These are phyloP conservation scores for Rhinichthys osculus DNA, from an alignment of 2,797 vertebrate genomes.

Conservation along the genomic window DNA sequence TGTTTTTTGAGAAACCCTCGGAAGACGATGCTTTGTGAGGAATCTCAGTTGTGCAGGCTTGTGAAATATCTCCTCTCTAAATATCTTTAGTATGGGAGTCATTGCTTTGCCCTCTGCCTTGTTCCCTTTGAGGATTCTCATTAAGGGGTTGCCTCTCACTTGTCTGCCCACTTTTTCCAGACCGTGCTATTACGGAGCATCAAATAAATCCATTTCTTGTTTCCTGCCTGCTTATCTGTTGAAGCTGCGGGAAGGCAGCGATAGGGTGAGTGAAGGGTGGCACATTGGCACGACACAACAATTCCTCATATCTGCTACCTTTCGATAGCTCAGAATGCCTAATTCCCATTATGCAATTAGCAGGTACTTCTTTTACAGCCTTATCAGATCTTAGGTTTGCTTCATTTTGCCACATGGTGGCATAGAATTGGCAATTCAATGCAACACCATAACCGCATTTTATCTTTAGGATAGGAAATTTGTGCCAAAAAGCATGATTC, in stretches of 20 bases:
- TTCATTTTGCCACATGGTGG: not conserved
- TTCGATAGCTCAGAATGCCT: conserved; percentile 41
- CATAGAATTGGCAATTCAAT: not conserved
- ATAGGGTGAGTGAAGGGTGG: conserved; percentile 41
- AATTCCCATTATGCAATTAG: conserved; percentile 43
- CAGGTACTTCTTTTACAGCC: conserved; percentile 22
- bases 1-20: conserved; percentile 43
- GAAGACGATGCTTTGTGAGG: conserved; percentile 28
- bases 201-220: conserved; percentile 62
- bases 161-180: conserved; percentile 48
- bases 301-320: conserved; percentile 50
- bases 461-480: not conserved
- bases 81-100: conserved; percentile 44
- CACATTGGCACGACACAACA: conserved; percentile 35
- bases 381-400: conserved; percentile 36
- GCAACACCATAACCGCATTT: not conserved
- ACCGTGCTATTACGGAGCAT: conserved; percentile 16
- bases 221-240: conserved; percentile 44
- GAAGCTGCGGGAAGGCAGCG: conserved; percentile 35
- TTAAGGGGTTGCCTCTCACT: conserved; percentile 52
- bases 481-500: not conserved
- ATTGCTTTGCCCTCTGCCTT: conserved; percentile 56
- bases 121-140: conserved; percentile 58
- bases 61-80: conserved; percentile 41
- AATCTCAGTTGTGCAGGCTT: conserved; percentile 42